These are phyloP conservation scores for Gallinago media DNA, from an alignment of 2,113 vertebrate species.

Conservation along the genomic window DNA sequence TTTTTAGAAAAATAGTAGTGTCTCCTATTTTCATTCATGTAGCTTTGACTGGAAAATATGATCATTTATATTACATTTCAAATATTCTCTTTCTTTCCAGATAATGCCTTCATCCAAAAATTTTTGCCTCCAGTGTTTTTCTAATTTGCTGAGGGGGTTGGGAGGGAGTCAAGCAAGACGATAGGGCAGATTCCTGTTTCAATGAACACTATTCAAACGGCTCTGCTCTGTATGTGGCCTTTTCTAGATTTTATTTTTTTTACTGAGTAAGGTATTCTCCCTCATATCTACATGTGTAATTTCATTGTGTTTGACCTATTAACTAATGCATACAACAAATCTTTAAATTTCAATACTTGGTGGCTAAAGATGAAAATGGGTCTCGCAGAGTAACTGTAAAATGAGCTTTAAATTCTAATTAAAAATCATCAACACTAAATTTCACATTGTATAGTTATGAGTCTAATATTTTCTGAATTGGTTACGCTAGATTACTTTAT, in stretches of 20 bases:
- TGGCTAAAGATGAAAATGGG: conserved; percentile 7
- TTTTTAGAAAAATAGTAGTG: not conserved
- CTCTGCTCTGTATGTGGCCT: not conserved
- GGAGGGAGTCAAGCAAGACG: not conserved
- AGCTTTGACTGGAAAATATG: not conserved
- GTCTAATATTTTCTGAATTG: conserved; percentile 37
- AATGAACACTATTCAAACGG: not conserved
- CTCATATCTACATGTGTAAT: not conserved
- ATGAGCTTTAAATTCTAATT: conserved; percentile 39
- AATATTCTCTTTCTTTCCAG: accelerated
- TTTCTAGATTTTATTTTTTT: not conserved
- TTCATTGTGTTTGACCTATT: conserved; percentile 16
- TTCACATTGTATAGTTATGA: conserved; percentile 8
- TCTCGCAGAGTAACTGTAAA: not conserved
- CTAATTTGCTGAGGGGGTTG: not conserved
- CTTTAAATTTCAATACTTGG: not conserved
- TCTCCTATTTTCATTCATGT: not conserved
- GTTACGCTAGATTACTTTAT: not conserved
- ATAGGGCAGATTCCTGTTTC: not conserved
- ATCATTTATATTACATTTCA: not conserved
- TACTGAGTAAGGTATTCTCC: not conserved
- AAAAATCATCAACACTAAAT: conserved; percentile 19
- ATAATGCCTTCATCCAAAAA: not conserved
- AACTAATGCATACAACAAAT: not conserved
- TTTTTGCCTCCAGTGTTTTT: not conserved